Conservation (phyloP, 1,140 invertebrate species). For the Lepidostoma basale region DNA sequence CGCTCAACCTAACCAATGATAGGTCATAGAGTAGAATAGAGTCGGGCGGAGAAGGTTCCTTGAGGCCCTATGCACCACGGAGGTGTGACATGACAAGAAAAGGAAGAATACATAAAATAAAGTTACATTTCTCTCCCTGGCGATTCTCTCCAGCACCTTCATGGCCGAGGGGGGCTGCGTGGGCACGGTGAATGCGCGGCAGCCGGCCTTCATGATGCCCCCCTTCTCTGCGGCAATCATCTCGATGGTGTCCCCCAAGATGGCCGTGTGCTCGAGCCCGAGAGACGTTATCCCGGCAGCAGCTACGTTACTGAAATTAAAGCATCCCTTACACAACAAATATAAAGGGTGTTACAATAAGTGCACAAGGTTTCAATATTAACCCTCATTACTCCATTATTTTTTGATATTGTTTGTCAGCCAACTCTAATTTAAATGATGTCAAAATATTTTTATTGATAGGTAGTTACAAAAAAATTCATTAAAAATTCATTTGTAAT, state of each 20-base stretch:
- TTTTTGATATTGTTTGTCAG: no score
- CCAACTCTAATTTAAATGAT: no score
- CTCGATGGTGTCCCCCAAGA: constrained; percentile 84
- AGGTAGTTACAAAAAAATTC: no score
- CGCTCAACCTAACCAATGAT: no score
- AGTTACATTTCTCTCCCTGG: constrained; percentile 48
- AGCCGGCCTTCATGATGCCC: constrained; percentile 89
- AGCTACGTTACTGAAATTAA: constrained; percentile 66
- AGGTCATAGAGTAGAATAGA: no score
- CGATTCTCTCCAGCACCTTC: constrained; percentile 69
- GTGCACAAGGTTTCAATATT: background rate
- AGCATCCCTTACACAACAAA: no score
- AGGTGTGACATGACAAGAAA: no score
- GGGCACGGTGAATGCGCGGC: constrained; percentile 77
- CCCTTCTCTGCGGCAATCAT: constrained; percentile 95
- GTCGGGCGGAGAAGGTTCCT: no score
- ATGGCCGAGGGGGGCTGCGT: constrained; percentile 71
- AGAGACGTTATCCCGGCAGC: constrained; percentile 91
- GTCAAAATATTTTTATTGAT: no score
- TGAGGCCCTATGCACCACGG: no score
- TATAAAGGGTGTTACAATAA: background rate
- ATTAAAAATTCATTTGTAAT: no score
- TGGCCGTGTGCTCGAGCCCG: constrained; percentile 84
- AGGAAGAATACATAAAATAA: background rate
- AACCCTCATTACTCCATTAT: no score